A percentile compares a stretch with the other conserved stretches of the same genome.
Evolutionary conservation across 2,888 invertebrate species (phyloP).

Genomic region (Sclerodermus sp.): DNA sequence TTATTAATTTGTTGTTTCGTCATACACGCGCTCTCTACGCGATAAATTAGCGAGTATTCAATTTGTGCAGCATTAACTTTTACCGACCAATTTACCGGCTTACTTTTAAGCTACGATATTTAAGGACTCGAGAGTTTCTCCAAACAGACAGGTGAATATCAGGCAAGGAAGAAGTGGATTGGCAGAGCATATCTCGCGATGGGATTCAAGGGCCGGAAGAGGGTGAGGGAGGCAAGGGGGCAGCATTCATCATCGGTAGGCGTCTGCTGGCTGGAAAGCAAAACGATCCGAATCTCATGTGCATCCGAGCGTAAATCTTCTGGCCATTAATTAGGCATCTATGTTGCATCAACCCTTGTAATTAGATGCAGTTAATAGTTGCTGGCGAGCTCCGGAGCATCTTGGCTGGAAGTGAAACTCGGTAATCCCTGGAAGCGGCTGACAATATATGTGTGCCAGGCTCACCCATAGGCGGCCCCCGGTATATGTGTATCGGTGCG

Average conservation of each 20-base stretch:
- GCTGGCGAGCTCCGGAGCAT: slow-evolving; percentile 35
- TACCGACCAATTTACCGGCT: no score
- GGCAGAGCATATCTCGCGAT: no score
- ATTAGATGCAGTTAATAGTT: slow-evolving; percentile 57
- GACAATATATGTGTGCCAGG: slow-evolving; percentile 25
- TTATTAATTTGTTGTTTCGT: no score
- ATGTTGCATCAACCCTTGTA: slow-evolving; percentile 52
- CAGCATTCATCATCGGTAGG: slow-evolving; percentile 35
- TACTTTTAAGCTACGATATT: no score
- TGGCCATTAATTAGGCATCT: slow-evolving; percentile 55
- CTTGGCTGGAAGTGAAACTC: slow-evolving; percentile 47
- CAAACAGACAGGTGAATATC: no score
- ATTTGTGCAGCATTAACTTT: no score
- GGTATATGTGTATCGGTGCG: neutral
- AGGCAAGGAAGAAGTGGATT: no score
- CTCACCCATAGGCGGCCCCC: slow-evolving; percentile 11
- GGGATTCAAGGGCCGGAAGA: no score
- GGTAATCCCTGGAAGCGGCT: slow-evolving; percentile 40
- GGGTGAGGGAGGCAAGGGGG: no score
- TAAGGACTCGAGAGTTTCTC: no score
- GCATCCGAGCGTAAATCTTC: slow-evolving; percentile 52
- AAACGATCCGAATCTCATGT: slow-evolving; percentile 46
- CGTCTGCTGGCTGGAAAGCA: slow-evolving; percentile 50
- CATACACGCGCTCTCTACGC: no score
- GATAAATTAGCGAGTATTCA: no score